phyloP scores from a whole-genome alignment of 1,140 invertebrate species.

The Latrodectus geometricus region DNA sequence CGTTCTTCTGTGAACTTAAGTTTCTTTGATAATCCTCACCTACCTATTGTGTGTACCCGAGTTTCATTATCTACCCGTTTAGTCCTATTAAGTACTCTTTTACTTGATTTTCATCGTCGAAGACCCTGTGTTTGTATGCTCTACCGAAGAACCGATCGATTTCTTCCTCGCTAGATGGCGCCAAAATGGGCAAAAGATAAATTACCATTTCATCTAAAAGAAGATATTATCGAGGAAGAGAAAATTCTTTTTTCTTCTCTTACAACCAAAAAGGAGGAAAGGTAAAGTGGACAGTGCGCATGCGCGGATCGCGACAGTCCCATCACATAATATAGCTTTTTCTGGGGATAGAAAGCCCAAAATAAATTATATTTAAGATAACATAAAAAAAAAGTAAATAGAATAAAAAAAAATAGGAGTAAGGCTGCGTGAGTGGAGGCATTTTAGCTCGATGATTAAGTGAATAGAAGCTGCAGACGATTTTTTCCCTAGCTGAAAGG shows the following conservation, averaged over 20 bases:
- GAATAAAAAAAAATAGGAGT: not conserved
- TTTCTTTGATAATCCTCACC: too few species aligned
- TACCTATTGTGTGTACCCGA: too few species aligned
- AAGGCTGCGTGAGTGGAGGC: conserved; percentile 45
- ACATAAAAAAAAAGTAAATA: conserved; percentile 1
- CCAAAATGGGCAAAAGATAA: conserved; percentile 45
- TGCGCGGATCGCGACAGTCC: conserved; percentile 44
- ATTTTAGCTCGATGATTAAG: conserved; percentile 59
- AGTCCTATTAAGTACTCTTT: too few species aligned
- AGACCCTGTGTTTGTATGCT: not conserved
- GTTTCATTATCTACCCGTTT: too few species aligned
- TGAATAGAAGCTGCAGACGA: conserved; percentile 12
- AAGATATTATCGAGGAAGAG: conserved; percentile 41
- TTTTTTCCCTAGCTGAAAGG: conserved; percentile 26
- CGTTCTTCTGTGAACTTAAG: too few species aligned
- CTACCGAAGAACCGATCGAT: conserved; percentile 24
- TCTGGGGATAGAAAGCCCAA: conserved; percentile 17
- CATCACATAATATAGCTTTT: conserved; percentile 53
- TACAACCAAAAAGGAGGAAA: not conserved
- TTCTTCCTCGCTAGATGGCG: conserved; percentile 37
- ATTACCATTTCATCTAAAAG: conserved; percentile 43
- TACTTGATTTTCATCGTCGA: too few species aligned
- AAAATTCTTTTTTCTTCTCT: conserved; percentile 14
- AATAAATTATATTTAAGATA: conserved; percentile 49
- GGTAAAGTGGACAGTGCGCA: conserved; percentile 39